phyloP scores from a whole-genome alignment of 2,797 vertebrate species.

The Typhlichthys eigenmanni region DNA sequence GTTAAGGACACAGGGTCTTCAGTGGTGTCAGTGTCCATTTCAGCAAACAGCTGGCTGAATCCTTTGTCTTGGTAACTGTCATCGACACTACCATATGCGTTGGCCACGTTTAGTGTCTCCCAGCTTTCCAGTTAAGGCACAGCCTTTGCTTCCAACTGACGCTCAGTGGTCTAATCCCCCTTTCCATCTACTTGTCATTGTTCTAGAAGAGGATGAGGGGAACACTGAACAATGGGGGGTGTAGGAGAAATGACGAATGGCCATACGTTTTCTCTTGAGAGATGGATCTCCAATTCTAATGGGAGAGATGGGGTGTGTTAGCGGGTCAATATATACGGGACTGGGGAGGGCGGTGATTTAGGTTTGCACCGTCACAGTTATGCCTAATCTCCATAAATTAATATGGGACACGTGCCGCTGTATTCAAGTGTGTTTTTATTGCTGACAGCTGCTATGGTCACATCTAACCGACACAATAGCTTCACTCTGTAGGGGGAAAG shows the following conservation, averaged over 20 bases:
- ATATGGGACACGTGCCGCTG: constrained; percentile 53
- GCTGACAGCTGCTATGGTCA: constrained; percentile 50
- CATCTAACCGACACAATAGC: constrained; percentile 26
- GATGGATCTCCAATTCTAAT: constrained; percentile 64
- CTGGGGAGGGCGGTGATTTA: constrained; percentile 1
- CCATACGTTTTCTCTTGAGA: constrained; percentile 52
- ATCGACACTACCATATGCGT: too few species aligned
- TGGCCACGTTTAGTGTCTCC: too few species aligned
- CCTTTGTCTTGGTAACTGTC: too few species aligned
- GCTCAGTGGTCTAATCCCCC: constrained; percentile 3
- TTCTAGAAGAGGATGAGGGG: constrained; percentile 32
- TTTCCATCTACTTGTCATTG: constrained; percentile 30
- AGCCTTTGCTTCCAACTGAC: constrained; percentile 38
- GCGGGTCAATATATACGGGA: constrained; percentile 48
- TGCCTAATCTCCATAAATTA: constrained; percentile 66
- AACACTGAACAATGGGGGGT: constrained; percentile 36
- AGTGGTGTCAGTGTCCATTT: constrained; percentile 12
- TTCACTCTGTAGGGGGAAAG: constrained; percentile 3
- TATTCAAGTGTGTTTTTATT: constrained; percentile 21
- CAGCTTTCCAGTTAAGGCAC: constrained; percentile 18
- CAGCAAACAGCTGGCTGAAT: constrained; percentile 9
- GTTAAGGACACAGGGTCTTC: constrained; percentile 20
- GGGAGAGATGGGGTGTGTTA: constrained; percentile 38
- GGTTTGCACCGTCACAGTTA: constrained; percentile 51
- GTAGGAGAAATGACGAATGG: constrained; percentile 46